Conservation (phyloP, 2,888 invertebrate genomes). For the Drosophila mimica region DNA sequence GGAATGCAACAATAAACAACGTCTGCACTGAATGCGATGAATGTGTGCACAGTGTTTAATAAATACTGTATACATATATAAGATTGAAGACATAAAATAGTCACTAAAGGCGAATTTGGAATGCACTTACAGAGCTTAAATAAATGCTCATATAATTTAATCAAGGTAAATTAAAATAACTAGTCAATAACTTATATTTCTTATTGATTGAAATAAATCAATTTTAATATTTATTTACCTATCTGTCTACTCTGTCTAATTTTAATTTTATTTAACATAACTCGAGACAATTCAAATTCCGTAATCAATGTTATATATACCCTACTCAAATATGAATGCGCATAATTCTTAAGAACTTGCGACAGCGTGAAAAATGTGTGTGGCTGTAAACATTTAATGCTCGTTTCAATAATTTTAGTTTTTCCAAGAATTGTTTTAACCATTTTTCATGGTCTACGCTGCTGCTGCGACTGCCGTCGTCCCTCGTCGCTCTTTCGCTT, state of each 20-base stretch:
- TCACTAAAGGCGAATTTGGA: conserved; percentile 4
- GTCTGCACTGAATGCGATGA: conserved; percentile 58
- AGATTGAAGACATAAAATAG: not conserved
- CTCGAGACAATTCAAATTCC: too few species aligned
- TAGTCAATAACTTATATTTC: not conserved
- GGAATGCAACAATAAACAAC: conserved; percentile 50
- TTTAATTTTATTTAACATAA: not conserved
- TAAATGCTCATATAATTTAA: not conserved
- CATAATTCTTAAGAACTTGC: conserved; percentile 58
- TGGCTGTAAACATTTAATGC: conserved; percentile 51
- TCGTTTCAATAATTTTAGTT: conserved; percentile 62
- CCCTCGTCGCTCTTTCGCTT: not conserved
- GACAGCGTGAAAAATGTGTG: conserved; percentile 68
- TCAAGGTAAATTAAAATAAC: not conserved
- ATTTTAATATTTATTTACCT: not conserved
- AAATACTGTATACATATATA: conserved; percentile 13
- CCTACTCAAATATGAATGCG: conserved; percentile 24
- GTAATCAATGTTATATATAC: conserved; percentile 13
- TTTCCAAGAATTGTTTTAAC: conserved; percentile 63
- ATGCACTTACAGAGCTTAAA: conserved; percentile 30
- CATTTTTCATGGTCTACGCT: conserved; percentile 65
- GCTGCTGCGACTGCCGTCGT: conserved; percentile 1
- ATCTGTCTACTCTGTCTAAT: too few species aligned
- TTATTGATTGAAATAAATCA: not conserved
- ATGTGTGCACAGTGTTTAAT: conserved; percentile 56